These are phyloP conservation scores for Cyprinodon diabolis DNA, from an alignment of 2,797 vertebrate species.

Conservation along the genomic window DNA sequence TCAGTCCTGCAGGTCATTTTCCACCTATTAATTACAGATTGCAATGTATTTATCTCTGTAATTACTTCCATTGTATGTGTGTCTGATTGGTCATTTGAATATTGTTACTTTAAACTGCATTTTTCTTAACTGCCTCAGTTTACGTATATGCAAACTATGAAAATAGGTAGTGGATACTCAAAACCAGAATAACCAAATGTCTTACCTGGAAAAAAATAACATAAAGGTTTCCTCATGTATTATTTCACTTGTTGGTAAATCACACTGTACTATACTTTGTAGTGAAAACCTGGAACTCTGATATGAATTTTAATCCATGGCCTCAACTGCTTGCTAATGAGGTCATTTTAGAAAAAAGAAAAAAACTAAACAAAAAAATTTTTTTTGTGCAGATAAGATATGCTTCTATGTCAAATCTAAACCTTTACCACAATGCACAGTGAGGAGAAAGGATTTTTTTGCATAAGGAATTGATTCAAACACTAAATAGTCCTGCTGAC, in stretches of 20 bases:
- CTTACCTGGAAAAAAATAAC: neutral
- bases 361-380: too few relatives aligned
- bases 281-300: too few relatives aligned
- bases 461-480: too few relatives aligned
- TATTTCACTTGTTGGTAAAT: neutral
- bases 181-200: neutral
- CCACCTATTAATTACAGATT: slow-evolving; percentile 1
- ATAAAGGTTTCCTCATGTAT: neutral
- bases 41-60: slow-evolving; percentile 6
- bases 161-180: neutral
- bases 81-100: neutral
- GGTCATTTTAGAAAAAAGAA: too few relatives aligned
- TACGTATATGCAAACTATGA: neutral
- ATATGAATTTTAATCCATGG: too few relatives aligned
- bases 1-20: neutral
- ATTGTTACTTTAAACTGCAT: neutral
- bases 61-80: slow-evolving; percentile 1
- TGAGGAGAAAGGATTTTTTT: too few relatives aligned
- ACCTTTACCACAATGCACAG: too few relatives aligned
- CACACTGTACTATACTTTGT: too few relatives aligned
- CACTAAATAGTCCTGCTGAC: too few relatives aligned
- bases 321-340: too few relatives aligned
- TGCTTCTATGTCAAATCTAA: too few relatives aligned
- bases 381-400: too few relatives aligned
- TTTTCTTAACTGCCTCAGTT: neutral